Base-by-base conservation (phyloP, 2,888 invertebrate species). In the Eulithis testata region DNA sequence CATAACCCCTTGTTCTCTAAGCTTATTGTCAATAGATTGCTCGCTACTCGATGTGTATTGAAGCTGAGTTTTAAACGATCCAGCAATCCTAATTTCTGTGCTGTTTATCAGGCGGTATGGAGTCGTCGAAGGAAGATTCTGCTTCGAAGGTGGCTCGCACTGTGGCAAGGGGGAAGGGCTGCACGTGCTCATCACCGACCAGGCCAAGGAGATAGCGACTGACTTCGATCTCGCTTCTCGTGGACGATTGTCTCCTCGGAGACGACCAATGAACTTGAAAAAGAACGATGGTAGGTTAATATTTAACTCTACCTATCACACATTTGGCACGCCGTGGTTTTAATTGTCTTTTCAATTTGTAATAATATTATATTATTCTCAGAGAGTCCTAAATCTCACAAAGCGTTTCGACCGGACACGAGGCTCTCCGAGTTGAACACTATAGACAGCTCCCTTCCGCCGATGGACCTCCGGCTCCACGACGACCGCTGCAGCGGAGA, bases 81-180 rank as follows among this genome's bases (percentile, higher is more conserved):
- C 37, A 21, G 21, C 21, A 40, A 40, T 9, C 40, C 8, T 37
- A 12, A 37, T 12, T 7, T 11, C 1, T 50, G 52, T n/a, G 37
- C 8, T 51, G 8, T 51, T 62, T 0, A 12, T 86, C 77, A 95
- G 97, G 73, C 95, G 97, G 56, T 98, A 97, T 86, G 98, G 98
- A 4, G 96, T 97, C 43, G 96, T 97, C 55, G 97, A 97, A 71
- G 96, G 97, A 12, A 93, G 97, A 65, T 97, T 98, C 84, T 97
- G 97, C 84, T 97, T 98, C 88, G 98, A 98, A 86, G 98, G 97
- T 3, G 98, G 97, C 3, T 97, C 97, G 1, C 94, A 96, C 68
- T 97, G 97, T 87, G 97, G 97, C 14, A 96, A 96, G 78, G 97
- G 96, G 9, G 97, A 96, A 83, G 97, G 97, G 0, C 90, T 97